A percentile compares a stretch with the other conserved stretches of the same genome.
Evolutionary conservation across 2,797 vertebrate genomes (phyloP).

Genomic region (Hoplostethus atlanticus): DNA sequence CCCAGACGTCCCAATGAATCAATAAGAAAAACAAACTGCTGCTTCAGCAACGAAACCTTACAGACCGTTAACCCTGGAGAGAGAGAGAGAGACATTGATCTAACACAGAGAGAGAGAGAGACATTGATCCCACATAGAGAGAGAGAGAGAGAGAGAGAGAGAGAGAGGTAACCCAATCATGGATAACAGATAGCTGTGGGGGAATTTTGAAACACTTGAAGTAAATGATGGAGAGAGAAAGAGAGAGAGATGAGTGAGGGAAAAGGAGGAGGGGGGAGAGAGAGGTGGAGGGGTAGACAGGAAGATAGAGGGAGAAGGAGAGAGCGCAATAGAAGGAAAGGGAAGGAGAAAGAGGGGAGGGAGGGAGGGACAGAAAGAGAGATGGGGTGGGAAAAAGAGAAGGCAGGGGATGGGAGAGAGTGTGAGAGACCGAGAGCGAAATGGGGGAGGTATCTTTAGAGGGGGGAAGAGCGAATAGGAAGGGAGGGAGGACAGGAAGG

Average conservation of each 20-base stretch:
- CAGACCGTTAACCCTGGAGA: slow-evolving; percentile 16
- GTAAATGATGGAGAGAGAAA: too few relatives aligned
- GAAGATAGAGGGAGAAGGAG: not conserved
- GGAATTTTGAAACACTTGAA: too few relatives aligned
- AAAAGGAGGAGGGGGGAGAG: not conserved
- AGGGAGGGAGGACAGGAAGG: not conserved
- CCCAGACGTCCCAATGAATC: slow-evolving; percentile 37
- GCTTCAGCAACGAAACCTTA: slow-evolving; percentile 23
- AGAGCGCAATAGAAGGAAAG: too few relatives aligned
- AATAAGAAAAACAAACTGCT: slow-evolving; percentile 27
- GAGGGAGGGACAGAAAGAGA: not conserved
- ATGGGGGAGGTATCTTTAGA: too few relatives aligned
- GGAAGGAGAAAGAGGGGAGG: too few relatives aligned
- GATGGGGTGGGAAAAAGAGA: not conserved
- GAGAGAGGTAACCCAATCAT: not conserved
- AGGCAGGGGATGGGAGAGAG: too few relatives aligned
- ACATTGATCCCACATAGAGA: too few relatives aligned
- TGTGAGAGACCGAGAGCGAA: too few relatives aligned
- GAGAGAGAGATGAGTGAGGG: too few relatives aligned
- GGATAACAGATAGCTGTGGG: too few relatives aligned
- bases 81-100: slow-evolving; percentile 13
- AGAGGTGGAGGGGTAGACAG: not conserved
- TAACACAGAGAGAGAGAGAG: not conserved
- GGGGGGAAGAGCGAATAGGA: too few relatives aligned
- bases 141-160: too few relatives aligned